Conservation (phyloP, 2,888 invertebrate species). For the Trichogramma evanescens region DNA sequence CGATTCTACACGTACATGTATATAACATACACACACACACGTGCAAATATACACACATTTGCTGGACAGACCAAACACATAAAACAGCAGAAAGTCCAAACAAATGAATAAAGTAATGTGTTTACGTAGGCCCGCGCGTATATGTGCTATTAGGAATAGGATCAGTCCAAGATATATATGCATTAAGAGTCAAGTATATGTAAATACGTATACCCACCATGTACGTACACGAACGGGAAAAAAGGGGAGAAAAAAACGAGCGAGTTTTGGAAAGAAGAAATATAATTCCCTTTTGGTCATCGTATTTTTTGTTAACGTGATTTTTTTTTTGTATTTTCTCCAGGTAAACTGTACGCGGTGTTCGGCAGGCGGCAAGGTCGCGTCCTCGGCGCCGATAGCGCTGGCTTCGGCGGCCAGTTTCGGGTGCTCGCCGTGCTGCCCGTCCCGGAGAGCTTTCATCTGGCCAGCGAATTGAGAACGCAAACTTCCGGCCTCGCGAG, state of each 20-base stretch:
- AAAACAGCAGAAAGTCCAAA: conserved; percentile 15
- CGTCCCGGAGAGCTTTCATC: conserved; percentile 93
- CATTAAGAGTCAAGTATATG: too few relatives aligned
- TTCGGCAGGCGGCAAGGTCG: conserved; percentile 81
- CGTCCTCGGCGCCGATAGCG: conserved; percentile 82
- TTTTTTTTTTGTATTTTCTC: conserved; percentile 30
- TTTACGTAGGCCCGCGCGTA: too few relatives aligned
- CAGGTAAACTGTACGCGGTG: conserved; percentile 85
- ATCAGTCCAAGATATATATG: too few relatives aligned
- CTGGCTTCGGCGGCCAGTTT: conserved; percentile 81
- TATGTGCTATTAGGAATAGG: too few relatives aligned
- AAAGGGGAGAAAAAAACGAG: neutral
- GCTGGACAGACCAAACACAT: too few relatives aligned
- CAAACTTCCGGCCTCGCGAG: conserved; percentile 94
- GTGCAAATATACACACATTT: too few relatives aligned
- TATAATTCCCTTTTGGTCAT: neutral
- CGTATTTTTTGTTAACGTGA: neutral
- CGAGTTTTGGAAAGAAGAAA: neutral
- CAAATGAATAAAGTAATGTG: conserved; percentile 8
- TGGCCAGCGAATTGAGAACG: conserved; percentile 88
- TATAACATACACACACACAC: too few relatives aligned
- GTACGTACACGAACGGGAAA: neutral
- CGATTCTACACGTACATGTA: conserved; percentile 19
- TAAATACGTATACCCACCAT: too few relatives aligned
- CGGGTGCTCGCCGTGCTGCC: conserved; percentile 84